A percentile compares a stretch with the other conserved stretches of the same genome.
Evolutionary conservation across 2,113 vertebrate species (phyloP).

Genomic region (Gallinago undulata): DNA sequence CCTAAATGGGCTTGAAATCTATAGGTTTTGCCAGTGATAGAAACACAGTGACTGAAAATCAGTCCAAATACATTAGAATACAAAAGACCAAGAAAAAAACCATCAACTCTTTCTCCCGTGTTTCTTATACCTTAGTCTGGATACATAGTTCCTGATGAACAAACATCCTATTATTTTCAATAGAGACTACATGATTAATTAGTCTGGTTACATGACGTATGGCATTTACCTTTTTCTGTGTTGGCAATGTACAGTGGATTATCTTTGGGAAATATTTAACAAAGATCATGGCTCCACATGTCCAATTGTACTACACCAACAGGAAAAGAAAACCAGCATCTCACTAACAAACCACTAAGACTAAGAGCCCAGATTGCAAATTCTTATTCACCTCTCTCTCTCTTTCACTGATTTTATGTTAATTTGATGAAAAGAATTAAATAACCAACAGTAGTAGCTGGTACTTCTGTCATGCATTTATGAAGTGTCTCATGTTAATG

Average conservation of each 20-base stretch:
- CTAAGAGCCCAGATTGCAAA: neutral
- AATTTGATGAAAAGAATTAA: neutral
- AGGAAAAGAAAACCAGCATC: neutral
- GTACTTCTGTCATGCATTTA: neutral
- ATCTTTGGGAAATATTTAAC: neutral
- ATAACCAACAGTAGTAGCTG: neutral
- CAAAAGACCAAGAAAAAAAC: neutral
- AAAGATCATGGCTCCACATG: neutral
- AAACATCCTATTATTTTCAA: neutral
- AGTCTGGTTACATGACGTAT: neutral
- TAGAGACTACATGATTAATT: neutral
- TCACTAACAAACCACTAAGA: neutral
- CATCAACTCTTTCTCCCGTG: neutral
- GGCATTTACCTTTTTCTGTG: neutral
- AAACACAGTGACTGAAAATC: neutral
- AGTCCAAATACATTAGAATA: neutral
- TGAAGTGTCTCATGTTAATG: rapidly evolving
- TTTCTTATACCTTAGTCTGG: neutral
- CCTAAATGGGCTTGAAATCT: neutral
- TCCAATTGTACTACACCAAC: neutral
- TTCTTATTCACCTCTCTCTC: neutral
- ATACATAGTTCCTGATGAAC: neutral
- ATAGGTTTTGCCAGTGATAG: neutral
- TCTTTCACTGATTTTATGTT: neutral
- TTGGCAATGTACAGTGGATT: neutral